Evolutionary conservation across 1,140 invertebrate species (phyloP), one percentile per base, ranked within the genome.

Genomic region (Condylostylus longicornis): DNA sequence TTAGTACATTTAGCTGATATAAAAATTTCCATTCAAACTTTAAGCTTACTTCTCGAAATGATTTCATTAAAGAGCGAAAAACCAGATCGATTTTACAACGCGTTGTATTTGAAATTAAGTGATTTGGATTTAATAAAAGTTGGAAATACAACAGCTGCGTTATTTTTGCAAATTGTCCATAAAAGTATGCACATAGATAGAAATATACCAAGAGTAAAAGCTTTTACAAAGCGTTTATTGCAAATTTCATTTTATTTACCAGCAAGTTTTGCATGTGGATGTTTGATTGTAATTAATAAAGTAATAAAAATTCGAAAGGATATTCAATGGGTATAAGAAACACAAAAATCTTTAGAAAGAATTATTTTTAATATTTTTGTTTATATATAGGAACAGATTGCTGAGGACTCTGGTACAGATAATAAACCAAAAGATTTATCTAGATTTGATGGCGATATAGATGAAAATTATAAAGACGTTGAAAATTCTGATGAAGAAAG

Each of bases 171-270:
- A 57, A 69, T 98, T 18, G 59, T 96, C 3, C 90, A 78, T 57
- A 79, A 85, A 51, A 77, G 88, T 12, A 63, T 98, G 39, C 75
- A 78, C 44, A 74, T 72, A 37, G 94, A 98, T 66, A 62, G 58
- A 13, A 74, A 79, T 42, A 54, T 74, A 2, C 57, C 67, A 12
- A 61, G 94, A 38, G 67, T 85, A 1, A 72, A 75, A 55, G 80
- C 87, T 7, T 94, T 97, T 60, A 64, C 93, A 2, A 98, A 96
- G 65, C 64, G 94, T 38, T 61, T 95, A 23, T 64, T 97, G 23
- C 90, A 96, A 65, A 64, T 87, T 43, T 65, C 58, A 0, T 38
- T 61, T 2, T 57, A 54, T 35, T 44, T 54, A 9, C 51, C 57
- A 2, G 39, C 57, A 0, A 43, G 52, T 4, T 47, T 57, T 12